Evolutionary conservation across 1,140 invertebrate genomes (phyloP), one percentile per base, ranked within the genome.

Genomic region (Temnothorax nylanderi): DNA sequence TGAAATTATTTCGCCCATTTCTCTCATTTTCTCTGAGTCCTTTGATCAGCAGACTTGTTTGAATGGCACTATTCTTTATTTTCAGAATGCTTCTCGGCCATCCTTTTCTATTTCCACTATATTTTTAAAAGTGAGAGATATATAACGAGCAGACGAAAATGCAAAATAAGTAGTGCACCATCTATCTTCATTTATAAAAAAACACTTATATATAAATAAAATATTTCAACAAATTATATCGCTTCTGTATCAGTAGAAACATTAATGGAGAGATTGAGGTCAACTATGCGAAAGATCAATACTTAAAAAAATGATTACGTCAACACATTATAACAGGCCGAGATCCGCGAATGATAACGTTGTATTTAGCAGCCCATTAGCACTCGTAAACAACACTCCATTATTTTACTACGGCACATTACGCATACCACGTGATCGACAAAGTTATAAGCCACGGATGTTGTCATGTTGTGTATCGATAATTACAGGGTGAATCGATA

Each of bases 321-420:
- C 37, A 37, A 81, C 32, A 71, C 47, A 16, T 65, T 26, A 51
- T 49, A 78, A 51, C 44, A 65, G 13, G 3, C 54, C 77, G 47
- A 26, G n/a, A 81, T 16, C 34, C 13, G 13, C 32, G 10, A 1
- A 56, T 18, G 49, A 56, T 71, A 71, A 58, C 11, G n/a, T 71
- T 69, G 47, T 26, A 47, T 71, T 71, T 71, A 71, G n/a, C 78
- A n/a, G 13, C 13, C n/a, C 51, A 81, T 81, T 71, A 69, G 21
- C 51, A 67, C 44, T 67, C 49, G 16, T n/a, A 71, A 81, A 71
- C 49, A 71, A 44, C 8, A 26, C 44, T 41, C n/a, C 47, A 54
- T 81, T 71, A 69, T 81, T 81, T 81, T 54, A 51, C 47, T 81
- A 69, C 47, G 47, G 13, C 44, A 18, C n/a, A 80, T 41, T 54